Conservation (phyloP, 2,888 invertebrate species). For the Pharmacophagus antenor region DNA sequence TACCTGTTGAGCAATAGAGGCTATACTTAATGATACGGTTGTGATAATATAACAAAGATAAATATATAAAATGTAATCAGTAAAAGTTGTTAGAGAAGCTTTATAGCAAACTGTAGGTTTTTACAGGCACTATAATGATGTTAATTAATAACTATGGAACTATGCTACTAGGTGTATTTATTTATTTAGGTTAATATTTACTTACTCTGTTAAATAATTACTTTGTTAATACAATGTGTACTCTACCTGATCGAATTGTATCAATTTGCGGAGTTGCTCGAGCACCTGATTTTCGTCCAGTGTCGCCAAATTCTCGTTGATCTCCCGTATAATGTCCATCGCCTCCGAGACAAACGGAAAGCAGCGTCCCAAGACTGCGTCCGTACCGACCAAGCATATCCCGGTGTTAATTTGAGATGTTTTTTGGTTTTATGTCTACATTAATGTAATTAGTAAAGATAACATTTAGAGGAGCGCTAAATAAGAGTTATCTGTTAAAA, state of each 20-base stretch:
- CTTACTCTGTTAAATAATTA: no score
- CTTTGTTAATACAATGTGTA: slow-evolving; percentile 26
- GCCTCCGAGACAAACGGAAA: slow-evolving; percentile 57
- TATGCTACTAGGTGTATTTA: background rate
- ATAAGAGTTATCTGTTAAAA: slow-evolving; percentile 27
- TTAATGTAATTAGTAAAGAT: slow-evolving; percentile 1
- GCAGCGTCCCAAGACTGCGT: slow-evolving; percentile 68
- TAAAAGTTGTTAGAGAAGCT: no score
- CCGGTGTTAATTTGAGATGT: slow-evolving; percentile 36
- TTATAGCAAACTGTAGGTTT: no score
- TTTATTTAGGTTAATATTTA: no score
- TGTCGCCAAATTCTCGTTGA: slow-evolving; percentile 35
- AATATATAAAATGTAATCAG: no score
- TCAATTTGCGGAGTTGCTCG: slow-evolving; percentile 50
- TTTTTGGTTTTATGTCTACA: slow-evolving; percentile 7
- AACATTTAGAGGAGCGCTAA: slow-evolving; percentile 3
- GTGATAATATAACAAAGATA: no score
- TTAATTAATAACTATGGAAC: no score
- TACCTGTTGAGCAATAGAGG: no score
- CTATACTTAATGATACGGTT: no score
- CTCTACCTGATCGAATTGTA: slow-evolving; percentile 64
- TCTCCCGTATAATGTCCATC: slow-evolving; percentile 39
- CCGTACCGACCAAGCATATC: slow-evolving; percentile 42
- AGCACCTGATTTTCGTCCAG: slow-evolving; percentile 47
- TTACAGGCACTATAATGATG: no score